phyloP scores from a whole-genome alignment of 2,113 vertebrate species.

The Paradisaea rubra region DNA sequence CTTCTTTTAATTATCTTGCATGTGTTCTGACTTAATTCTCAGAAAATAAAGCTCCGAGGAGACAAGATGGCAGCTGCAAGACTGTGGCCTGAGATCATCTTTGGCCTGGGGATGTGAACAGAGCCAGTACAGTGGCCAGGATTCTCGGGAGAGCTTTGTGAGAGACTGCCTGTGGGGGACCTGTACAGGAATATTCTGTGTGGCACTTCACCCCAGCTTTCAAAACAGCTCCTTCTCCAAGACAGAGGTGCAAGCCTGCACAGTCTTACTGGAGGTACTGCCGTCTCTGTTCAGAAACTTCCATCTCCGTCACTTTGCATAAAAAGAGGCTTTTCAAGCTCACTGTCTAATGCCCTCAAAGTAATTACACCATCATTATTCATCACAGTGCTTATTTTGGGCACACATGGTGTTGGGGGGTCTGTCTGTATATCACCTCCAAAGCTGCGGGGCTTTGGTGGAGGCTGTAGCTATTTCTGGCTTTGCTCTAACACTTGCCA shows the following conservation, averaged over 20 bases:
- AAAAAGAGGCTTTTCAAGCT: not conserved
- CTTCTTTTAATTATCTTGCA: not conserved
- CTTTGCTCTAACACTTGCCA: not conserved
- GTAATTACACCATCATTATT: not conserved
- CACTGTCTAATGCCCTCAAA: not conserved
- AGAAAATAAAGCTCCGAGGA: not conserved
- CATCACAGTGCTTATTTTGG: not conserved
- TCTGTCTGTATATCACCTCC: not conserved
- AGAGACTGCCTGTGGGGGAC: rapidly evolving
- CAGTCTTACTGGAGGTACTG: not conserved
- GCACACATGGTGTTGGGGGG: too few relatives aligned
- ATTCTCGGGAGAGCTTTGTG: not conserved
- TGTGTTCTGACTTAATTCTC: not conserved
- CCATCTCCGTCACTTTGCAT: not conserved
- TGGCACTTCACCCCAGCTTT: not conserved
- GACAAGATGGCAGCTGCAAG: not conserved
- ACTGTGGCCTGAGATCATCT: not conserved
- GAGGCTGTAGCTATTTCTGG: not conserved
- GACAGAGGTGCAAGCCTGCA: rapidly evolving
- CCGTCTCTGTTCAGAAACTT: not conserved
- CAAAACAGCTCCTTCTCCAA: not conserved
- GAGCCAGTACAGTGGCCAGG: not conserved
- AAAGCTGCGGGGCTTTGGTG: not conserved
- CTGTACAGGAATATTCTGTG: not conserved
- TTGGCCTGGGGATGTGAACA: not conserved